phyloP scores from a whole-genome alignment of 2,888 invertebrate species.

The Nymphalis urticae region DNA sequence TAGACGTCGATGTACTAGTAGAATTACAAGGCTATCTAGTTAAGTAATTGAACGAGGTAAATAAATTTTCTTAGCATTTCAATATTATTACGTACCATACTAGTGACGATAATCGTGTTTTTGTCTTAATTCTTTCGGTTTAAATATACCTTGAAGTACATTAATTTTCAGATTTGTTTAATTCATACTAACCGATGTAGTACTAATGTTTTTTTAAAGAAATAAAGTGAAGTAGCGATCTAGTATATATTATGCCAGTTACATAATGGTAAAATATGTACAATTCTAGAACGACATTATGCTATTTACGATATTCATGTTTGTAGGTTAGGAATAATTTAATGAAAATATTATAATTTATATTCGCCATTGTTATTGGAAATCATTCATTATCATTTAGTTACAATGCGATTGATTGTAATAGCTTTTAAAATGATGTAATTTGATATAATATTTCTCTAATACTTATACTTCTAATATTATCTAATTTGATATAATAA shows the following conservation, averaged over 20 bases:
- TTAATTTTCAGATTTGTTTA: not conserved
- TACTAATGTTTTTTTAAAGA: not conserved
- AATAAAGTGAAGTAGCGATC: not conserved
- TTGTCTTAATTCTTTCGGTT: too few species aligned
- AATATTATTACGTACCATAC: slow-evolving; percentile 14
- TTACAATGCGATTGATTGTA: slow-evolving; percentile 5
- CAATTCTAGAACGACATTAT: slow-evolving; percentile 22
- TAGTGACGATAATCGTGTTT: not conserved
- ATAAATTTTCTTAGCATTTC: slow-evolving; percentile 18
- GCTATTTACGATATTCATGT: slow-evolving; percentile 23
- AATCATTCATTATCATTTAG: not conserved
- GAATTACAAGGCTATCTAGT: slow-evolving; percentile 17
- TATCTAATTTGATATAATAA: not conserved
- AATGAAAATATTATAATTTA: slow-evolving; percentile 24
- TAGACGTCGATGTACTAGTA: slow-evolving; percentile 15
- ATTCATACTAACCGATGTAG: not conserved
- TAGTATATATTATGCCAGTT: slow-evolving; percentile 3
- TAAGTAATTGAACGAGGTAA: slow-evolving; percentile 28
- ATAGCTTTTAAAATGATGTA: not conserved
- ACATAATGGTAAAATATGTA: slow-evolving; percentile 22
- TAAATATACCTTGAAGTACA: too few species aligned
- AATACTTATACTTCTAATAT: not conserved
- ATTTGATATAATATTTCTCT: not conserved
- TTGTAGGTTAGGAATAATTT: slow-evolving; percentile 30
- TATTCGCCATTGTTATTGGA: slow-evolving; percentile 22